phyloP scores from a whole-genome alignment of 2,888 invertebrate genomes.

The Eupithecia insigniata region DNA sequence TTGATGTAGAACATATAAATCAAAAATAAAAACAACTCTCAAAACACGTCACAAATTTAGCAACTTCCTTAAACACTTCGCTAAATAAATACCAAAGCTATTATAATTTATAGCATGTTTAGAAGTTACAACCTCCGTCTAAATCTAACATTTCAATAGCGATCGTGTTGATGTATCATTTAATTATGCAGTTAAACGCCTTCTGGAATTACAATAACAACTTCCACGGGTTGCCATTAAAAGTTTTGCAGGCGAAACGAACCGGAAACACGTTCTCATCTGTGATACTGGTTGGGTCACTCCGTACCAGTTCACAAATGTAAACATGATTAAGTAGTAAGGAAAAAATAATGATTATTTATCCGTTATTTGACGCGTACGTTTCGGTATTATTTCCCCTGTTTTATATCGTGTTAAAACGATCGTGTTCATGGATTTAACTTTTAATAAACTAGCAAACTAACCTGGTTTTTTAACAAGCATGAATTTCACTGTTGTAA shows the following conservation, averaged over 20 bases:
- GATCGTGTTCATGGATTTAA: too few species aligned
- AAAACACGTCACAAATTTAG: background rate
- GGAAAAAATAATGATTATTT: too few species aligned
- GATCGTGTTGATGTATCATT: conserved; percentile 24
- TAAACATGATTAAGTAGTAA: too few species aligned
- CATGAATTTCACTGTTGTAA: background rate
- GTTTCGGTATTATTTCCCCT: too few species aligned
- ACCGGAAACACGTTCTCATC: background rate
- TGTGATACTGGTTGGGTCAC: background rate
- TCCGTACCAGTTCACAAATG: background rate
- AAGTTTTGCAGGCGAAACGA: conserved; percentile 31
- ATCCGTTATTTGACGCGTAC: too few species aligned
- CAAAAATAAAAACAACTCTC: background rate
- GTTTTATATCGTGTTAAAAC: too few species aligned
- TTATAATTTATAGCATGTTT: conserved; percentile 4
- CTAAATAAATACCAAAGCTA: background rate
- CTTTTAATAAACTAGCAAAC: background rate
- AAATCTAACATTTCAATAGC: conserved; percentile 13
- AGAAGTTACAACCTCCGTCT: conserved; percentile 7
- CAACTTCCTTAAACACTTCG: background rate
- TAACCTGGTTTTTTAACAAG: background rate
- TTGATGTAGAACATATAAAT: too few species aligned
- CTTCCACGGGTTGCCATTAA: conserved; percentile 22
- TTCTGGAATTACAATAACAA: conserved; percentile 27
- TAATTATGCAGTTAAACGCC: conserved; percentile 25